Conservation (phyloP, 2,888 invertebrate genomes). For the Apodemia mormo region DNA sequence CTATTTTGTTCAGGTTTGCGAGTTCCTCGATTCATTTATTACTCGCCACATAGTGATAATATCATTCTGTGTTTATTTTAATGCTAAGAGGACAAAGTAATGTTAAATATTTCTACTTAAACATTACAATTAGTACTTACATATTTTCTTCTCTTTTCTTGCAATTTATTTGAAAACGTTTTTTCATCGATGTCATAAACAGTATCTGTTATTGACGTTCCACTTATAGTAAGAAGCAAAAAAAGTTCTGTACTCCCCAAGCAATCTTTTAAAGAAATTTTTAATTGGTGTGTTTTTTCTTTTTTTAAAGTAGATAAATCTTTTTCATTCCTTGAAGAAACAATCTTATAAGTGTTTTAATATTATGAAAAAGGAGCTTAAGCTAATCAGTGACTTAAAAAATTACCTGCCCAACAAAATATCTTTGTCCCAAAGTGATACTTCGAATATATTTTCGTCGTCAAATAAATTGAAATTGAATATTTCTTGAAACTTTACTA, state of each 20-base stretch:
- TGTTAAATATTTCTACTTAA: no score
- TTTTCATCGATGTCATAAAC: conserved; percentile 91
- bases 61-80: no score
- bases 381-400: neutral
- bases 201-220: conserved; percentile 91
- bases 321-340: conserved; percentile 81
- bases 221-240: conserved; percentile 94
- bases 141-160: conserved; percentile 63
- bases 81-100: no score
- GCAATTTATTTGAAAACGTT: conserved; percentile 69
- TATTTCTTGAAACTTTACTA: conserved; percentile 94
- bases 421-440: conserved; percentile 93
- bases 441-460: conserved; percentile 92
- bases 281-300: conserved; percentile 93
- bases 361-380: neutral
- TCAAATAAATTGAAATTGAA: conserved; percentile 96
- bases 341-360: neutral
- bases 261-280: conserved; percentile 91
- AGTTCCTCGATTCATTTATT: no score
- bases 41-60: no score
- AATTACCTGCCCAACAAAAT: conserved; percentile 76
- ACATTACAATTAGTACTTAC: conserved; percentile 69
- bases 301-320: conserved; percentile 90
- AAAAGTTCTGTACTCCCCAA: conserved; percentile 85
- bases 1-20: no score